Base-by-base conservation (phyloP, 2,113 vertebrate species). In the Rynchops niger region DNA sequence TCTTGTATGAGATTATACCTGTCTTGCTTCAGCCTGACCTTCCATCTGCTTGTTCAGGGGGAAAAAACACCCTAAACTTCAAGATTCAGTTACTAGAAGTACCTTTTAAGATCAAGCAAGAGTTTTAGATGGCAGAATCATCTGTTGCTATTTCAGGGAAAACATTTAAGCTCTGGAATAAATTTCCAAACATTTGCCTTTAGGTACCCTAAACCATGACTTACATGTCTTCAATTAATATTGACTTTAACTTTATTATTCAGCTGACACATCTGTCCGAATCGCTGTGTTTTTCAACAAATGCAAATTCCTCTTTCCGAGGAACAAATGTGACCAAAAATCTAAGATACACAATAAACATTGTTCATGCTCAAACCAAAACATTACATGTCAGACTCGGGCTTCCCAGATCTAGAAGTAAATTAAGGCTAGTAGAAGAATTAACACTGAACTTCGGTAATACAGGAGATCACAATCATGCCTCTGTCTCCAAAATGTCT, bases 81-180 rank as follows among this genome's bases (percentile, higher is more conserved):
- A 93, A 90, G 86, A n/a, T 86, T 62, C 93, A 83, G 26, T 86
- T 96, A 91, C 74, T 29, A 70, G n/a, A 78, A 91, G 23, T 42
- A 85, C 26, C 42, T 81, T 83, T 89, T 50, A 61, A 80, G 15
- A 81, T 12, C 29, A 85, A 82, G 16, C 5, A 63, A 36, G 58
- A 45, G 55, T 47, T 95, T 87, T 59, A 93, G 43, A 67, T 30
- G 9, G 61, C 52, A 89, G 49, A 85, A 74, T 69, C 45, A 87
- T 76, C 47, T 87, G 52, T 66, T 82, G 30, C 29, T 87, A 38
- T 52, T 55, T 63, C 17, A 16, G 23, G 11, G 21, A 76, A 77
- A 91, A 86, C 21, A 56, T 45, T 47, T 66, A 66, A 83, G 20
- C 27, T 95, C 58, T 66, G 9, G 36, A 90, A 76, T 72, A 23